Conservation (phyloP, 2,888 invertebrate genomes). For the Melolontha melolontha region DNA sequence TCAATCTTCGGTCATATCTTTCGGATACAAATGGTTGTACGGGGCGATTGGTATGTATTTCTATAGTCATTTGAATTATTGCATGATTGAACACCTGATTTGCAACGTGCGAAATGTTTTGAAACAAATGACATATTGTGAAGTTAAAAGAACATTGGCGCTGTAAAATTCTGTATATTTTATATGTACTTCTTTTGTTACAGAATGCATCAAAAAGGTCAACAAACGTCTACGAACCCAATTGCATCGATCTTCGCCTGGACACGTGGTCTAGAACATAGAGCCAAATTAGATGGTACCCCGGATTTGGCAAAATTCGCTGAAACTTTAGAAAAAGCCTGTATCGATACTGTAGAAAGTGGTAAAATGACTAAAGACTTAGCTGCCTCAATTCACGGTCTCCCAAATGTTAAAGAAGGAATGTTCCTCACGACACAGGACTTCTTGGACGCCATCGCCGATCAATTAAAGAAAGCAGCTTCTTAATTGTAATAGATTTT, state of each 20-base stretch:
- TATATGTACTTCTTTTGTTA: constrained; percentile 57
- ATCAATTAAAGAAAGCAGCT: constrained; percentile 72
- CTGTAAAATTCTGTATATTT: constrained; percentile 54
- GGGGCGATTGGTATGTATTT: no score
- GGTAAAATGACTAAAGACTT: constrained; percentile 93
- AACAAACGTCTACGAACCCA: constrained; percentile 90
- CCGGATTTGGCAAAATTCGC: constrained; percentile 81
- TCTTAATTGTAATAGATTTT: constrained; percentile 23
- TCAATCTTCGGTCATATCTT: no score
- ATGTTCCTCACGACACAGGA: constrained; percentile 89
- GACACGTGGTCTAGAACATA: constrained; percentile 86
- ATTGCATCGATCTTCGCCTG: constrained; percentile 93
- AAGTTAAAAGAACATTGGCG: no score
- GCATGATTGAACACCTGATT: no score
- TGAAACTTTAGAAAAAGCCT: constrained; percentile 80
- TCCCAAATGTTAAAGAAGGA: constrained; percentile 83
- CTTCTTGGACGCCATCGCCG: constrained; percentile 84
- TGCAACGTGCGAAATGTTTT: no score
- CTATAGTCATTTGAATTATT: no score
- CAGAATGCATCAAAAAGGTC: constrained; percentile 87
- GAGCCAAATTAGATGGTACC: constrained; percentile 84
- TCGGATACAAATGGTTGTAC: no score
- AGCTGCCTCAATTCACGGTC: constrained; percentile 86
- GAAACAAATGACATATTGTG: no score
- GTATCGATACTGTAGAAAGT: constrained; percentile 83